Evolutionary conservation across 2,113 vertebrate species (phyloP).

Genomic region (Sialia sialis): DNA sequence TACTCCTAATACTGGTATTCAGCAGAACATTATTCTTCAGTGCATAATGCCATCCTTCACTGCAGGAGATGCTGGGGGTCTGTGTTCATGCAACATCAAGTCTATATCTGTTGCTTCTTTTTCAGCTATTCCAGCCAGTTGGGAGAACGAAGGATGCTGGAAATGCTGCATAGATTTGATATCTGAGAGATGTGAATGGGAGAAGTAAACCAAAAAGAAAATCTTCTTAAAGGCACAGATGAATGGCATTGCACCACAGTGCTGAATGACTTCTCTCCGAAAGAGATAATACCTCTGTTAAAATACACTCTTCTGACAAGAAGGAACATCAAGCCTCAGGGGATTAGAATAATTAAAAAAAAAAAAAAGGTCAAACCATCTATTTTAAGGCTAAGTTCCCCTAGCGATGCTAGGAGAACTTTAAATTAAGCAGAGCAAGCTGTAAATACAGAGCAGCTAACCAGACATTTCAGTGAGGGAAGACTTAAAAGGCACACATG

Average conservation of each 20-base stretch:
- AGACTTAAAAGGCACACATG: background rate
- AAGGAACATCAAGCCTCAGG: background rate
- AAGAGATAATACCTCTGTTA: background rate
- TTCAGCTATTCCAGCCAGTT: background rate
- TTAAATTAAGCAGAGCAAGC: constrained; percentile 17
- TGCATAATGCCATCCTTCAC: background rate
- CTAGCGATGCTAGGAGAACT: background rate
- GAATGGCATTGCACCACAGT: background rate
- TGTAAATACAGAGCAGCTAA: constrained; percentile 45
- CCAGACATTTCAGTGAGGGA: background rate
- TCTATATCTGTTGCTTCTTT: background rate
- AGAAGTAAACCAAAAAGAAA: background rate
- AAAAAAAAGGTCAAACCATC: background rate
- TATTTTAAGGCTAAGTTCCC: constrained; percentile 17
- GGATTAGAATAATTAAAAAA: constrained; percentile 18
- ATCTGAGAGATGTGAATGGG: background rate
- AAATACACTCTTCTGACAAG: background rate
- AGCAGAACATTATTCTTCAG: background rate
- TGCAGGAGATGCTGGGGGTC: fast-evolving
- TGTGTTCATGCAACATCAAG: background rate
- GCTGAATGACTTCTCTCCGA: background rate
- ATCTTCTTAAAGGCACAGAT: background rate
- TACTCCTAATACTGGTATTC: background rate
- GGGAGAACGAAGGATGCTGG: background rate
- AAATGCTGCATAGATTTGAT: background rate